These are phyloP conservation scores for Eupristina koningsbergeri DNA, from an alignment of 1,140 invertebrate species.

Conservation along the genomic window DNA sequence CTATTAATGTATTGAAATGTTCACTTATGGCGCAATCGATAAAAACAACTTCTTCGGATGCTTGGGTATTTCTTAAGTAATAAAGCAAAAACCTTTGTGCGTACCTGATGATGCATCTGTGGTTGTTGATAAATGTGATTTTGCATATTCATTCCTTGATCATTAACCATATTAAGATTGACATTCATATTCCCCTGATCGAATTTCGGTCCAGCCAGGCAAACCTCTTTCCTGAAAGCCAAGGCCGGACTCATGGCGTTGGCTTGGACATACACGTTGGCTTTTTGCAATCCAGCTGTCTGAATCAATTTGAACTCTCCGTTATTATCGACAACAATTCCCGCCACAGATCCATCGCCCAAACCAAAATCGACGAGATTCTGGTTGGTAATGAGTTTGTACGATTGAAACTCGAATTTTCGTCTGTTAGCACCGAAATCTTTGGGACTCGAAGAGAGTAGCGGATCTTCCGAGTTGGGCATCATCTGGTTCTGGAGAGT, in stretches of 20 bases:
- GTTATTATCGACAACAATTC: conserved; percentile 78
- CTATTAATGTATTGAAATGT: too few species aligned
- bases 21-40: too few species aligned
- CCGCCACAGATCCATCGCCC: conserved; percentile 75
- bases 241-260: conserved; percentile 64
- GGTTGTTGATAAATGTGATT: conserved; percentile 57
- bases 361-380: conserved; percentile 76
- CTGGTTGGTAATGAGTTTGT: conserved; percentile 77
- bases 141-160: conserved; percentile 57
- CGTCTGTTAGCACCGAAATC: conserved; percentile 80
- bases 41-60: too few species aligned
- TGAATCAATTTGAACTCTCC: conserved; percentile 80
- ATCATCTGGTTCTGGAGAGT: conserved; percentile 83
- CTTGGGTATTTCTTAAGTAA: too few species aligned
- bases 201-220: conserved; percentile 63
- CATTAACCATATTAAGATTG: conserved; percentile 56
- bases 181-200: conserved; percentile 58
- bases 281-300: conserved; percentile 71
- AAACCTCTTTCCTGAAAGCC: conserved; percentile 68
- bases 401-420: conserved; percentile 78
- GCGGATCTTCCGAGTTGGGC: conserved; percentile 88
- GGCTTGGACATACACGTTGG: conserved; percentile 73
- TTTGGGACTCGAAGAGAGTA: conserved; percentile 85
- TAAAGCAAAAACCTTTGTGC: too few species aligned
- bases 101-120: conserved; percentile 52